These are phyloP conservation scores for Cephalopterus ornatus DNA, from an alignment of 2,113 vertebrate genomes.

Conservation along the genomic window DNA sequence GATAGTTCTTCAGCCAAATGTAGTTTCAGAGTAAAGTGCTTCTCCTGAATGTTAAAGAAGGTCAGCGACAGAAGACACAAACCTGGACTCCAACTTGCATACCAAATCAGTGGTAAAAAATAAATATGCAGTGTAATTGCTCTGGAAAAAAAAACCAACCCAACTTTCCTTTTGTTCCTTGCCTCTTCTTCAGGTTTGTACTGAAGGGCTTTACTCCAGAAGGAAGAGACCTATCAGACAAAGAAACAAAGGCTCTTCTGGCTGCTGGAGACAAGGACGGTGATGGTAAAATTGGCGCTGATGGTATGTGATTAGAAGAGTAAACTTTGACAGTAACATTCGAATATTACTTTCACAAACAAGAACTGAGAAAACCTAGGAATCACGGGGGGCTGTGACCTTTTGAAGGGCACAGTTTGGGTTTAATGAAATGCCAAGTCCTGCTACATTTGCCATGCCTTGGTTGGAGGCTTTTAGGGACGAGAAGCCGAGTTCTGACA, in stretches of 20 bases:
- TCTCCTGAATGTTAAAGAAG: neutral
- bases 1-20: neutral
- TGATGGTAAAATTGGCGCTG: slow-evolving; percentile 92
- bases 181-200: slow-evolving; percentile 75
- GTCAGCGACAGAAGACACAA: neutral
- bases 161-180: neutral
- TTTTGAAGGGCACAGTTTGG: slow-evolving; percentile 9
- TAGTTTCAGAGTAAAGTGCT: neutral
- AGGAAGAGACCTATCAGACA: slow-evolving; percentile 86
- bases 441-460: neutral
- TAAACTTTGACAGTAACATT: neutral
- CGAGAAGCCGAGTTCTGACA: neutral
- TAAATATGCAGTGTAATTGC: neutral
- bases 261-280: slow-evolving; percentile 94
- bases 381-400: neutral
- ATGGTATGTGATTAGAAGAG: slow-evolving; percentile 77
- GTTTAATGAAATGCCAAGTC: neutral
- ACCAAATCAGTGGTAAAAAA: neutral
- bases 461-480: neutral
- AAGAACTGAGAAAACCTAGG: neutral
- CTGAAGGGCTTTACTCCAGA: slow-evolving; percentile 86
- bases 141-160: neutral
- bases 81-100: neutral
- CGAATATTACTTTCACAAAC: neutral
- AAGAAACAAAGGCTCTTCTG: slow-evolving; percentile 90